Conservation (phyloP, 2,113 vertebrate species). For the Solenodon paradoxus region DNA sequence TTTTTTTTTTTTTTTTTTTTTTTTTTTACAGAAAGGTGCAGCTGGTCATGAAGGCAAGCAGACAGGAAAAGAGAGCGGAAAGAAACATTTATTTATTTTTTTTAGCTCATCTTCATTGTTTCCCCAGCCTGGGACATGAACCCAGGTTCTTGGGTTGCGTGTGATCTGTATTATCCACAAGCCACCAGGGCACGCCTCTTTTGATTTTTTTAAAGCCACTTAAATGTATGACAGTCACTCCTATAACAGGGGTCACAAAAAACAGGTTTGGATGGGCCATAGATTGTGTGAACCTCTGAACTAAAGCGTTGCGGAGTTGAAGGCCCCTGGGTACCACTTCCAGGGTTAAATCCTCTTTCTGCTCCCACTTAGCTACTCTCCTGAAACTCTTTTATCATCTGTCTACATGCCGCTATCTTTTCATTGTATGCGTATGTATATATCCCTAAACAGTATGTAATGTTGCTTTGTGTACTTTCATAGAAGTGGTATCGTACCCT, state of each 20-base stretch:
- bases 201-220: not conserved
- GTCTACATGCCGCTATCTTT: not conserved
- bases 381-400: not conserved
- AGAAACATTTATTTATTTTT: no score
- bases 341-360: not conserved
- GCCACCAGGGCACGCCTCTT: no score
- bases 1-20: no score
- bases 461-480: not conserved
- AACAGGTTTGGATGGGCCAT: not conserved
- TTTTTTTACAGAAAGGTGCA: no score
- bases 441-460: not conserved
- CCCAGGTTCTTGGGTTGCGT: no score
- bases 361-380: not conserved
- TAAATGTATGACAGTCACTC: not conserved
- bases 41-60: no score
- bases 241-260: not conserved
- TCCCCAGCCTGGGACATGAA: no score
- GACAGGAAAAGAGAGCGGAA: no score
- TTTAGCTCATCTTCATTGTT: no score
- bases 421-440: not conserved
- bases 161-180: no score
- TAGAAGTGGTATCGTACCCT: not conserved
- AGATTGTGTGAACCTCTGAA: not conserved
- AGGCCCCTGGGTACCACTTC: not conserved
- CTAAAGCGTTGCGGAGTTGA: not conserved